Evolutionary conservation across 2,113 vertebrate species (phyloP).

Genomic region (Grallaria varia): DNA sequence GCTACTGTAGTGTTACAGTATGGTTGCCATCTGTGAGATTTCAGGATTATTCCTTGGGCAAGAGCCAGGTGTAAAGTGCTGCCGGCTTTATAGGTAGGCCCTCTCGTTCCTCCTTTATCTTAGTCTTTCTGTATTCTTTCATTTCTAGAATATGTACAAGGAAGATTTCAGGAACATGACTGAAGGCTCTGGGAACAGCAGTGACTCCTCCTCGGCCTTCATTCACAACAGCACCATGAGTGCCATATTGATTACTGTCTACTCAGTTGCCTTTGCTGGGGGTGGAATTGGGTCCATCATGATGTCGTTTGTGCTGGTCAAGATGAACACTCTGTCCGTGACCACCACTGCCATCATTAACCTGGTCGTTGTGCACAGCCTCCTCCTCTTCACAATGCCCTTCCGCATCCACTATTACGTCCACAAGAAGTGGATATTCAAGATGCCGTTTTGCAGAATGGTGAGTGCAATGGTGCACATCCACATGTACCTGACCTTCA

Average conservation of each 20-base stretch:
- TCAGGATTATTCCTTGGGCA: background rate
- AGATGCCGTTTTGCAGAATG: slow-evolving; percentile 69
- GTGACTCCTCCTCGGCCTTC: background rate
- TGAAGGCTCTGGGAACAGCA: background rate
- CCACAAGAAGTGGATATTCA: slow-evolving; percentile 61
- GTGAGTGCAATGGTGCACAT: slow-evolving; percentile 88
- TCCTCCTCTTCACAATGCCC: slow-evolving; percentile 87
- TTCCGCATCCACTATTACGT: slow-evolving; percentile 86
- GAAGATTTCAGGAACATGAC: background rate
- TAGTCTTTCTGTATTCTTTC: background rate
- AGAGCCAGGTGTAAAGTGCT: background rate
- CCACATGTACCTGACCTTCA: slow-evolving; percentile 91
- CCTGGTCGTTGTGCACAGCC: slow-evolving; percentile 82
- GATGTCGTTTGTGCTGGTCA: slow-evolving; percentile 77
- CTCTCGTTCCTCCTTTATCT: background rate
- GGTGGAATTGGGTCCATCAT: slow-evolving; percentile 75
- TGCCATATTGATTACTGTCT: slow-evolving; percentile 66
- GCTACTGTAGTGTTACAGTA: background rate
- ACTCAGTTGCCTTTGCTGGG: slow-evolving; percentile 73
- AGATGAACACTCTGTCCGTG: slow-evolving; percentile 80
- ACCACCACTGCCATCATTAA: slow-evolving; percentile 85
- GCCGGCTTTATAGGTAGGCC: background rate
- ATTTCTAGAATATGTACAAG: background rate
- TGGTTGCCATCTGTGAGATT: background rate
- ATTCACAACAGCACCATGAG: background rate